These are phyloP conservation scores for Electrophaes corylata DNA, from an alignment of 2,888 invertebrate genomes.

Conservation along the genomic window DNA sequence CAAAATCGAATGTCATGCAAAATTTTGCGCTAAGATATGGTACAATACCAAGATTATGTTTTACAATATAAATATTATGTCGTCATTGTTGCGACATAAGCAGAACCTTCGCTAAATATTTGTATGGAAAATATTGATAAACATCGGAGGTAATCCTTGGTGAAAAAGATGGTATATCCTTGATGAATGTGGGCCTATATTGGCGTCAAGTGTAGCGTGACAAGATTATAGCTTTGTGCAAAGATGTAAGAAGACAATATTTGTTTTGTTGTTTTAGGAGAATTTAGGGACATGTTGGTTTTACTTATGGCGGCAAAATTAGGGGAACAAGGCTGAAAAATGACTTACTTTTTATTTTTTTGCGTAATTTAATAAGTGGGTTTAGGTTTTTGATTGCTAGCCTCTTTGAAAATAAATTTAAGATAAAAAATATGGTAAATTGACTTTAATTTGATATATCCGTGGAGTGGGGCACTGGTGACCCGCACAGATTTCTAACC, in stretches of 20 bases:
- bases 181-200: conserved; percentile 61
- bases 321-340: no score
- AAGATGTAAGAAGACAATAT: conserved; percentile 49
- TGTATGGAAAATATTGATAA: conserved; percentile 74
- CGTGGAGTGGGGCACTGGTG: no score
- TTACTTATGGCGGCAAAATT: not conserved
- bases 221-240: conserved; percentile 78
- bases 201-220: conserved; percentile 82
- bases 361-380: no score
- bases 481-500: no score
- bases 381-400: no score
- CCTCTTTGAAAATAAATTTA: no score
- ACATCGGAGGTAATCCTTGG: conserved; percentile 55
- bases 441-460: no score
- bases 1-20: conserved; percentile 60
- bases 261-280: conserved; percentile 28
- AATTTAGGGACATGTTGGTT: conserved; percentile 18
- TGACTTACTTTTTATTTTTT: no score
- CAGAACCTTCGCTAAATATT: conserved; percentile 59
- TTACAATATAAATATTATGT: conserved; percentile 75
- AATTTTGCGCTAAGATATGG: conserved; percentile 54
- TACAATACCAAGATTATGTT: conserved; percentile 61
- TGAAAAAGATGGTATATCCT: conserved; percentile 51
- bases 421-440: no score
- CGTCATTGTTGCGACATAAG: conserved; percentile 64